These are phyloP conservation scores for Leptestheria dahalacensis DNA, from an alignment of 1,140 invertebrate species.

Conservation along the genomic window DNA sequence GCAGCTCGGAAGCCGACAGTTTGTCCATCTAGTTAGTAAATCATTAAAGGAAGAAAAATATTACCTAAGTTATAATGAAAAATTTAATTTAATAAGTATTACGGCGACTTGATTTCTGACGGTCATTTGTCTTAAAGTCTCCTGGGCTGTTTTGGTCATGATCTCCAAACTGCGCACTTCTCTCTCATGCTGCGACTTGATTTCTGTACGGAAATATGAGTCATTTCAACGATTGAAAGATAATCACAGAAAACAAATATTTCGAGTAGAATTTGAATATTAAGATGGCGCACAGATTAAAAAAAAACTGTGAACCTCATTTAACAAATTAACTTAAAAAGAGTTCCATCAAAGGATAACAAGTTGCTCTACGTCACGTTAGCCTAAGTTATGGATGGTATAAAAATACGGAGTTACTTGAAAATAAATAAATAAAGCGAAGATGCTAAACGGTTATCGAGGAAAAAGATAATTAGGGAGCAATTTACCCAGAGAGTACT, in stretches of 20 bases:
- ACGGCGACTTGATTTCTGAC: conserved; percentile 38
- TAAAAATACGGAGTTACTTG: no score
- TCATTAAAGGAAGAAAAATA: neutral
- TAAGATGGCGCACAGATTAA: no score
- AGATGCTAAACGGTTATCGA: no score
- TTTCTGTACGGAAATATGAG: conserved; percentile 30
- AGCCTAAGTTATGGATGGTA: no score
- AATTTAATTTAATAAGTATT: conserved; percentile 12
- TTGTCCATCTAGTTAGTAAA: conserved; percentile 15
- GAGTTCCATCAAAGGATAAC: neutral
- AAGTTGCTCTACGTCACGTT: no score
- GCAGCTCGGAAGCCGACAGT: conserved; percentile 7
- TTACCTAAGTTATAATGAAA: neutral
- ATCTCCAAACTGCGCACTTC: conserved; percentile 41
- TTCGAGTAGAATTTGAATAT: no score
- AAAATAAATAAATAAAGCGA: no score
- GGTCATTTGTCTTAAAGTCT: conserved; percentile 45
- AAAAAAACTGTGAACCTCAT: neutral
- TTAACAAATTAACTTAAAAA: neutral
- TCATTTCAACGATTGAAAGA: conserved; percentile 1
- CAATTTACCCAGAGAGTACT: no score
- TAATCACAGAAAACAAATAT: neutral
- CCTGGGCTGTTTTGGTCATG: conserved; percentile 39
- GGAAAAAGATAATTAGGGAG: no score
- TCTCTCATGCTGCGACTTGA: conserved; percentile 42